Evolutionary conservation across 2,888 invertebrate species (phyloP).

Genomic region (Drosophila basisetae): DNA sequence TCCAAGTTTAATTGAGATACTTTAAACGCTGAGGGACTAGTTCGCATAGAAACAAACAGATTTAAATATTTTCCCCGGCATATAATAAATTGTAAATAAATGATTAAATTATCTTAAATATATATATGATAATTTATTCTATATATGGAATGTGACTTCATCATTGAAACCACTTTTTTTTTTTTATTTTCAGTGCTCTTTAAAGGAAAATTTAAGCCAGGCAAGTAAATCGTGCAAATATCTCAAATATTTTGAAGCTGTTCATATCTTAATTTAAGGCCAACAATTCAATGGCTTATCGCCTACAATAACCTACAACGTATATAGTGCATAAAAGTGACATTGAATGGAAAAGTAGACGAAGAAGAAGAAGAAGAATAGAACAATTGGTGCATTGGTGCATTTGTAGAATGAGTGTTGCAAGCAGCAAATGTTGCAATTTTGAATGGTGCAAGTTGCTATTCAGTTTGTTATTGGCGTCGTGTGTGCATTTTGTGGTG

Average conservation of each 20-base stretch:
- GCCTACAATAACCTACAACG: neutral
- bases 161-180: neutral
- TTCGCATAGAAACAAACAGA: neutral
- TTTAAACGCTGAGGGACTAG: neutral
- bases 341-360: neutral
- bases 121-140: neutral
- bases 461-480: conserved; percentile 48
- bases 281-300: neutral
- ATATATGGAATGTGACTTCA: neutral
- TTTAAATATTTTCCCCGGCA: neutral
- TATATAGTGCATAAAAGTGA: conserved; percentile 17
- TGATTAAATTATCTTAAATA: neutral
- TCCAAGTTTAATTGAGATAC: neutral
- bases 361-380: neutral
- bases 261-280: neutral
- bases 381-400: conserved; percentile 53
- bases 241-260: neutral
- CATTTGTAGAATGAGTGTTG: conserved; percentile 33
- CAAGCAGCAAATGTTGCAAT: conserved; percentile 29
- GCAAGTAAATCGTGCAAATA: neutral
- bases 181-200: neutral
- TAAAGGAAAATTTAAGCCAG: neutral
- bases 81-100: neutral
- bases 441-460: conserved; percentile 32
- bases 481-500: conserved; percentile 65